Percentiles rank a stretch among this genome's conserved stretches.
Conservation (phyloP, 2,113 vertebrate species). For the Platichthys flesus region DNA sequence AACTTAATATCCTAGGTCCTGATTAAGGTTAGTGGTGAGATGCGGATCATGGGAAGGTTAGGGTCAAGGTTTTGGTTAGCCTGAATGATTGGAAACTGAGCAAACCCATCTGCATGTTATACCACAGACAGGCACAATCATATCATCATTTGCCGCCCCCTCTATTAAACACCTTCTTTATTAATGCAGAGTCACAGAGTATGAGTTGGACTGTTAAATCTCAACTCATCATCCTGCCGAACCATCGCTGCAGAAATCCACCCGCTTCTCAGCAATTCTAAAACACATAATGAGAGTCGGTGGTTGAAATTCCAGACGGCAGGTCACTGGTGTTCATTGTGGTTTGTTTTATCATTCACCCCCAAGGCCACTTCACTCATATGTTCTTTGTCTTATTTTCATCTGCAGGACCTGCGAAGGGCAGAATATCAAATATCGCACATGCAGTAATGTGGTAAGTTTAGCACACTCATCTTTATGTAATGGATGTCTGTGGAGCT, state of each 20-base stretch:
- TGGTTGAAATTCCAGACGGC: slow-evolving; percentile 38
- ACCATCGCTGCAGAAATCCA: slow-evolving; percentile 23
- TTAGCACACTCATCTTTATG: slow-evolving; percentile 49
- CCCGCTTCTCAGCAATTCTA: slow-evolving; percentile 8
- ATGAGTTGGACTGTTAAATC: slow-evolving; percentile 15
- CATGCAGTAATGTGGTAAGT: slow-evolving; percentile 98
- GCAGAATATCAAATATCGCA: slow-evolving; percentile 95
- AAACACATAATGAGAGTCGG: slow-evolving; percentile 19
- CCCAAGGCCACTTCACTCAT: slow-evolving; percentile 34
- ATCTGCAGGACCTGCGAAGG: slow-evolving; percentile 91
- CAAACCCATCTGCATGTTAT: neutral
- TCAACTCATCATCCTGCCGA: slow-evolving; percentile 29
- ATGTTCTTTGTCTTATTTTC: slow-evolving; percentile 38
- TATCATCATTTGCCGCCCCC: neutral
- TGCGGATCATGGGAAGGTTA: no score
- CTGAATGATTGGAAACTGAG: no score
- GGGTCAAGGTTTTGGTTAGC: no score
- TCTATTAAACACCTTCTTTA: neutral
- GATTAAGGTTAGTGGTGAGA: no score
- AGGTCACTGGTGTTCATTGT: slow-evolving; percentile 41
- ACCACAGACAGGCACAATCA: neutral
- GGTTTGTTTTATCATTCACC: slow-evolving; percentile 59
- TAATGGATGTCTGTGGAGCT: slow-evolving; percentile 34
- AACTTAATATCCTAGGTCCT: no score
- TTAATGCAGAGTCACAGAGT: neutral